phyloP scores from a whole-genome alignment of 2,797 vertebrate genomes.

The Epinephelus awoara region DNA sequence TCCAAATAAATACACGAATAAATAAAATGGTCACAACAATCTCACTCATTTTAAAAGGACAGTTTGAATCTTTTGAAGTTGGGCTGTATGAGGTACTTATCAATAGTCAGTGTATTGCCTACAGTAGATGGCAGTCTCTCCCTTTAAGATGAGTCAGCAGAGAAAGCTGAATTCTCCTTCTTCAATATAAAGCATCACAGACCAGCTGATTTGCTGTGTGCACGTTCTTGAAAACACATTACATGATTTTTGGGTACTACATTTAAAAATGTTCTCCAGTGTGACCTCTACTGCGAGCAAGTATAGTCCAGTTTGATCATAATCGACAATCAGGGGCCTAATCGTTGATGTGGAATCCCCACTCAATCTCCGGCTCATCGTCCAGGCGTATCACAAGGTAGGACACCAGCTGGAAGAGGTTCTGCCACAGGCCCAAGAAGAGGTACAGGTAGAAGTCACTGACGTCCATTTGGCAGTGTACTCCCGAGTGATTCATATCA shows the following conservation, averaged over 20 bases:
- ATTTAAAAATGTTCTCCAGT: not conserved
- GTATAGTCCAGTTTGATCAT: not conserved
- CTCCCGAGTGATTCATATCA: slow-evolving; percentile 87
- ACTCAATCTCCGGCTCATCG: slow-evolving; percentile 92
- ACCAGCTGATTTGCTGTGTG: not conserved
- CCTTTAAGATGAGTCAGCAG: too few relatives aligned
- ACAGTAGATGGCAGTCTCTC: too few relatives aligned
- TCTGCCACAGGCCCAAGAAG: slow-evolving; percentile 94
- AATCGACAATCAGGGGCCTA: slow-evolving; percentile 21
- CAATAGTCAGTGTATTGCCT: too few relatives aligned
- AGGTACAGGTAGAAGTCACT: slow-evolving; percentile 93
- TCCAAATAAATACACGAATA: not conserved
- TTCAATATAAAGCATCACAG: not conserved
- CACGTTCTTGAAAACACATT: not conserved
- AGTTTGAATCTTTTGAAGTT: too few relatives aligned
- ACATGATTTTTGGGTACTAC: not conserved
- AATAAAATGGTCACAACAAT: not conserved
- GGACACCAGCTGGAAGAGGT: slow-evolving; percentile 94
- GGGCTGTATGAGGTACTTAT: too few relatives aligned
- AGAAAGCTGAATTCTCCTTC: not conserved
- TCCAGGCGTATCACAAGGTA: slow-evolving; percentile 92
- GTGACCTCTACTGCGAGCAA: not conserved
- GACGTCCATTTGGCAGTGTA: slow-evolving; percentile 91
- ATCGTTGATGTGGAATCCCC: slow-evolving; percentile 81
- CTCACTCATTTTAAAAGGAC: too few relatives aligned